phyloP scores from a whole-genome alignment of 1,140 invertebrate genomes.

The Potamilus streckersoni region DNA sequence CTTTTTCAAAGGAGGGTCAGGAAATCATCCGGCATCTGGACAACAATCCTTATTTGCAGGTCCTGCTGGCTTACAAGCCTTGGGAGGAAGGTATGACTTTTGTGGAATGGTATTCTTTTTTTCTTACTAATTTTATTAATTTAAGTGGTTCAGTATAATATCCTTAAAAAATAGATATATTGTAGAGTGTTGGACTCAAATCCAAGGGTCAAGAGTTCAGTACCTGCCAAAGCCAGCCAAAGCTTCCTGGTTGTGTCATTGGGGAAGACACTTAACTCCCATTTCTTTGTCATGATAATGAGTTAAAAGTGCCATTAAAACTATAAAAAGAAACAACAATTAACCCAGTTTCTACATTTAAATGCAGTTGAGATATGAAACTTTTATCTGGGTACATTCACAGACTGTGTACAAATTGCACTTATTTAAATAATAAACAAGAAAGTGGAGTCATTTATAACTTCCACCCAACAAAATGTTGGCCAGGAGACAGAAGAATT shows the following conservation, averaged over 20 bases:
- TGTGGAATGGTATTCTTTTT: not conserved
- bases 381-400: not conserved
- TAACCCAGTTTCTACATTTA: not conserved
- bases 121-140: slow-evolving; percentile 10
- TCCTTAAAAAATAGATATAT: not conserved
- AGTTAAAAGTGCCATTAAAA: no score
- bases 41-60: slow-evolving; percentile 38
- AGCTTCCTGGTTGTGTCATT: no score
- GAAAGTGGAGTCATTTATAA: not conserved
- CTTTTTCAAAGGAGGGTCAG: slow-evolving; percentile 85
- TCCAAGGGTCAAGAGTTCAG: slow-evolving; percentile 11
- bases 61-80: slow-evolving; percentile 33
- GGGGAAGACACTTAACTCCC: no score
- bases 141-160: slow-evolving; percentile 15
- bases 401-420: not conserved
- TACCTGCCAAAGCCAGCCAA: no score
- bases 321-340: not conserved
- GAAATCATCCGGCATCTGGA: slow-evolving; percentile 73
- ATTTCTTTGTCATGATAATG: no score
- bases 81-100: slow-evolving; percentile 4
- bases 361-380: not conserved
- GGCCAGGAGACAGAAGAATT: not conserved
- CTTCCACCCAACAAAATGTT: not conserved
- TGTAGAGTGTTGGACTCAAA: no score
- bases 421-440: not conserved